Evolutionary conservation across 2,888 invertebrate genomes (phyloP), one percentile per base, ranked within the genome.

Genomic region (Sialis lutaria): DNA sequence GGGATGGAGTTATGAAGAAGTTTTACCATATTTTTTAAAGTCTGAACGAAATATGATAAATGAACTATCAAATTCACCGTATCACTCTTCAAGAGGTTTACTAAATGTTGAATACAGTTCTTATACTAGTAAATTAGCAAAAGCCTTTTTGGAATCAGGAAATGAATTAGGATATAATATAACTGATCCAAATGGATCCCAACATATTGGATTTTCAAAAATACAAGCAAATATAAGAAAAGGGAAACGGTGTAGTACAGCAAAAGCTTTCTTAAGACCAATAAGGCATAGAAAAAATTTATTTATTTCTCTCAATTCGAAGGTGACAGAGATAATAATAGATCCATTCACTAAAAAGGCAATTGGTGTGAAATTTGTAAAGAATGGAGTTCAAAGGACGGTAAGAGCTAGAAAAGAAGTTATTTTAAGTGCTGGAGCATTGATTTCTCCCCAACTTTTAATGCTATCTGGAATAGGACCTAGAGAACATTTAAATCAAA

Each of bases 401-500:
- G 68, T 72, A 1, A 59, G 63, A 5, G 85, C 83, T 4, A 72
- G 68, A n/a, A 84, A 79, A 53, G 90, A 87, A 64, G 75, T 91
- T 1, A 73, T 91, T 46, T 63, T 90, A 32, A 76, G 82, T 6
- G 87, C 87, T 1, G 91, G 92, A 4, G 67, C 83, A 0, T 77
- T 92, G 33, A 87, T 85, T 53, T 84, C 87, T 2, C 88, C 92
- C 0, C 90, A 91, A 59, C 62, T 92, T 5, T 63, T 92, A 42
- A 82, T 90, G 85, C 61, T 90, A 8, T 89, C 89, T 0, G 91
- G 91, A 9, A 67, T 90, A 32, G 86, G 86, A 0, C 84, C 85
- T 0, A 64, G 60, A 32, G 66, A 73, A 1, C 76, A 83, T 56
- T 64, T 86, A 5, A 56, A 63, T 12, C 64, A 73, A 33, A 57